Conservation (phyloP, 2,113 vertebrate genomes). For the Dicaeum eximium region DNA sequence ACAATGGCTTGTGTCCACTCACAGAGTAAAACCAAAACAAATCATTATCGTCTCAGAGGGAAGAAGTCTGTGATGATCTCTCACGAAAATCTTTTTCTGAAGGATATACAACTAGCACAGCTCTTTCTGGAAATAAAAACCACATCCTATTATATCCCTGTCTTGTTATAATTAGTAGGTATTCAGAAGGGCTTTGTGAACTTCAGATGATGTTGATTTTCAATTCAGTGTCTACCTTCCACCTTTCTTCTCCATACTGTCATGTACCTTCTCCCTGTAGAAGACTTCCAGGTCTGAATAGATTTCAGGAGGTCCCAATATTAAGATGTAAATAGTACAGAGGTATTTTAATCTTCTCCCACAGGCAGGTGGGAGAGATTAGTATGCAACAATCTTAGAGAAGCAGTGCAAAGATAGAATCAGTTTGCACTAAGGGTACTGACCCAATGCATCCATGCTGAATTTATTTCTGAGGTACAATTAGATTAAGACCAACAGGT, state of each 20-base stretch:
- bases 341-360: neutral
- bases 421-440: neutral
- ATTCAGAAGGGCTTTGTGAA: neutral
- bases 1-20: neutral
- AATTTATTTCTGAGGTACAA: neutral
- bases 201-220: neutral
- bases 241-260: neutral
- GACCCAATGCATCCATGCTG: neutral
- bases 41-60: neutral
- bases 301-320: neutral
- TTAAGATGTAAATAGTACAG: neutral
- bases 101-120: neutral
- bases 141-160: neutral
- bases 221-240: neutral
- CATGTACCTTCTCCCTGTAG: neutral
- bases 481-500: neutral
- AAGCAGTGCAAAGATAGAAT: neutral
- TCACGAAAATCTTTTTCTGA: neutral
- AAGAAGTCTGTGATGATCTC: neutral
- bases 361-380: neutral
- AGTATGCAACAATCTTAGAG: neutral
- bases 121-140: neutral
- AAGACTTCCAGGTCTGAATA: neutral
- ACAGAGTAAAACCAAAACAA: neutral
- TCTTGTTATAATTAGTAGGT: neutral